A percentile compares a stretch with the other conserved stretches of the same genome.
phyloP scores from a whole-genome alignment of 2,888 invertebrate genomes.

The Drosophila sordidula region DNA sequence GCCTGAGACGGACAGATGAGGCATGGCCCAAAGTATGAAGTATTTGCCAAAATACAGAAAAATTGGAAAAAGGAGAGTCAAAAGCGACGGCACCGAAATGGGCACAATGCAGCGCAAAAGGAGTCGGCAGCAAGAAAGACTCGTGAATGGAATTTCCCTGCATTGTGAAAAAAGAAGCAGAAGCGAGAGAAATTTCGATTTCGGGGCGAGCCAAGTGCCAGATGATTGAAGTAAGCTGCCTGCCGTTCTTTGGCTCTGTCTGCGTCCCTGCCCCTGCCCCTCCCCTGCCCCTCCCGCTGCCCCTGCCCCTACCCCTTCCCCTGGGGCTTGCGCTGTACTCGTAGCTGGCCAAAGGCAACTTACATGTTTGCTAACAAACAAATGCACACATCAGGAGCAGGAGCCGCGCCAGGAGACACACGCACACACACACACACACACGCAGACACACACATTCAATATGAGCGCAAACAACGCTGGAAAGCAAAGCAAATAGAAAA shows the following conservation, averaged over 20 bases:
- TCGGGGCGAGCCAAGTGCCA: constrained; percentile 61
- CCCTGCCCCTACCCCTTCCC: constrained; percentile 2
- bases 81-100: constrained; percentile 36
- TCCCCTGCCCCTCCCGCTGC: constrained; percentile 17
- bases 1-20: constrained; percentile 10
- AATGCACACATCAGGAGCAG: constrained; percentile 70
- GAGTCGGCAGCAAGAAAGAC: constrained; percentile 46
- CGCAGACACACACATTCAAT: constrained; percentile 44
- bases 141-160: constrained; percentile 71
- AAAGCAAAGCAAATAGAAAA: constrained; percentile 74
- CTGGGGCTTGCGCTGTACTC: constrained; percentile 15
- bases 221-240: constrained; percentile 61
- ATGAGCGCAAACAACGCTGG: constrained; percentile 75
- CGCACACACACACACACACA: constrained; percentile 21
- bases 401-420: constrained; percentile 62
- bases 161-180: constrained; percentile 58
- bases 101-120: constrained; percentile 67
- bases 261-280: constrained; percentile 37
- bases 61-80: constrained; percentile 9
- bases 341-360: constrained; percentile 75
- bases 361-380: constrained; percentile 79
- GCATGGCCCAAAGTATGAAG: constrained; percentile 62
- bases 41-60: constrained; percentile 75
- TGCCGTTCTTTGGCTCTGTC: constrained; percentile 15
- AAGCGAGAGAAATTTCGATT: constrained; percentile 48